Evolutionary conservation across 2,113 vertebrate genomes (phyloP).

Genomic region (Aspiorhynchus laticeps): DNA sequence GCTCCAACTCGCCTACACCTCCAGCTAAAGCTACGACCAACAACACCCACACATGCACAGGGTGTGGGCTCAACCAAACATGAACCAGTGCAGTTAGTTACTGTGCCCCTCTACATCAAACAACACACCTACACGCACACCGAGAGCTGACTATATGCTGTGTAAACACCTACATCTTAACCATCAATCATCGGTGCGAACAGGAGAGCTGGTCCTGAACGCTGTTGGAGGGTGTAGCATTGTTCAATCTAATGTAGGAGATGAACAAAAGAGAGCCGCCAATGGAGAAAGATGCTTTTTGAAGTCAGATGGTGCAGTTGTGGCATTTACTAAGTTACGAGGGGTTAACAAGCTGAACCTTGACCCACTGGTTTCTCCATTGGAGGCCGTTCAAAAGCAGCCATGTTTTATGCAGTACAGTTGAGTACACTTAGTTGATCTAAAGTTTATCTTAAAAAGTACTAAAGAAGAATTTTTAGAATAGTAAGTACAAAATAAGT

Average conservation of each 20-base stretch:
- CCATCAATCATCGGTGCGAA: slow-evolving; percentile 16
- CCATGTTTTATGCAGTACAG: not conserved
- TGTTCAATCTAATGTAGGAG: not conserved
- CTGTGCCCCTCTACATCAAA: slow-evolving; percentile 54
- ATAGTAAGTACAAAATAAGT: too few species aligned
- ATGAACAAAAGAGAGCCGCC: not conserved
- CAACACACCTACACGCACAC: slow-evolving; percentile 52
- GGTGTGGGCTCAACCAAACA: slow-evolving; percentile 53
- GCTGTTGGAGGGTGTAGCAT: not conserved
- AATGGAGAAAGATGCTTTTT: not conserved
- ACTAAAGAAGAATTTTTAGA: too few species aligned
- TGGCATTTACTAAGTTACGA: not conserved
- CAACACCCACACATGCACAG: slow-evolving; percentile 51
- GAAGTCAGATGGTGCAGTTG: not conserved
- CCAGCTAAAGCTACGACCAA: slow-evolving; percentile 44
- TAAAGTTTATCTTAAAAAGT: too few species aligned
- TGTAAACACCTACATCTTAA: slow-evolving; percentile 34
- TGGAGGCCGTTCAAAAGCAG: not conserved
- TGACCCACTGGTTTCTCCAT: not conserved
- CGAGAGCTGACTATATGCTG: slow-evolving; percentile 32
- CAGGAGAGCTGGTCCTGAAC: not conserved
- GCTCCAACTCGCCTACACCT: slow-evolving; percentile 52
- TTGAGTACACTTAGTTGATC: too few species aligned
- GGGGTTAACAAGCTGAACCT: not conserved
- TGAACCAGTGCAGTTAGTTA: slow-evolving; percentile 46